Conservation (phyloP, 2,797 vertebrate species). For the Echiichthys vipera region DNA sequence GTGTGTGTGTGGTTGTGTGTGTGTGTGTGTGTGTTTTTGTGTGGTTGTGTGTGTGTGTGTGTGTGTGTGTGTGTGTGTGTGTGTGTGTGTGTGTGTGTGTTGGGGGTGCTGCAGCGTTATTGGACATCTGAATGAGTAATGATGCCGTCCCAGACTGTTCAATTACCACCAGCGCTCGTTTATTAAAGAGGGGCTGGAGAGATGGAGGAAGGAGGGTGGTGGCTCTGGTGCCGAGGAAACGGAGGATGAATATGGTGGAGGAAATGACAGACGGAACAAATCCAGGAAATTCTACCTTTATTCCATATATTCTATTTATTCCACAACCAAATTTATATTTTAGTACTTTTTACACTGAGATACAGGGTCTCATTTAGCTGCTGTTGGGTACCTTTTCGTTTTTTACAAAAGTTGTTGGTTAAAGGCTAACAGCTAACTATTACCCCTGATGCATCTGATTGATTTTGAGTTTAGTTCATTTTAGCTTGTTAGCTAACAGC, state of each 20-base stretch:
- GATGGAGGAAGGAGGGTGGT: conserved; percentile 64
- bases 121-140: conserved; percentile 87
- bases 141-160: conserved; percentile 81
- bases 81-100: conserved; percentile 37
- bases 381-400: background rate
- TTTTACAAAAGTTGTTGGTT: background rate
- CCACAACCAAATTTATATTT: conserved; percentile 18
- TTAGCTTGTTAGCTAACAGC: conserved; percentile 28
- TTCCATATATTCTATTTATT: conserved; percentile 51
- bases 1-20: conserved; percentile 37
- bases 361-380: background rate
- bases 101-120: conserved; percentile 74
- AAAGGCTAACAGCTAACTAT: conserved; percentile 14
- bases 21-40: conserved; percentile 25
- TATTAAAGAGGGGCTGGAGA: conserved; percentile 81
- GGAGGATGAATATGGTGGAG: conserved; percentile 55
- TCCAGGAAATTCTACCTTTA: conserved; percentile 61
- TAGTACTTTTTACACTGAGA: background rate
- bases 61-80: conserved; percentile 21
- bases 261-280: conserved; percentile 58
- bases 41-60: background rate
- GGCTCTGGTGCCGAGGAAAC: conserved; percentile 60
- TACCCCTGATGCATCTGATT: conserved; percentile 20
- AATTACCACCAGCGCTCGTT: conserved; percentile 85
- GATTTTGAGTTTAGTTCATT: conserved; percentile 45